Conservation (phyloP, 2,888 invertebrate genomes). For the Dysmachus trigonus region DNA sequence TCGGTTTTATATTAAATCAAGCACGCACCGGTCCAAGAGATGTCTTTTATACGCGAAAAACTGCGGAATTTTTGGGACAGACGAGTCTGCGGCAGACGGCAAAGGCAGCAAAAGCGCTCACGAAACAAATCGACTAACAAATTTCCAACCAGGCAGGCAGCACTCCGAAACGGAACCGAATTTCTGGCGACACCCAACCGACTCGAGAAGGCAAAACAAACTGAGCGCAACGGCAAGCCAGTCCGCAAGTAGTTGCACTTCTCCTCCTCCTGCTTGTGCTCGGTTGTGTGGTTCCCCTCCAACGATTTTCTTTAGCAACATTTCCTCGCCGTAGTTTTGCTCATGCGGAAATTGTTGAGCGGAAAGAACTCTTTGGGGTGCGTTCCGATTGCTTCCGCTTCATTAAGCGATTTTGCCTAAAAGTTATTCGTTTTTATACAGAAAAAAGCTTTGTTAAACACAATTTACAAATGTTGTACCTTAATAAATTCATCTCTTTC, state of each 20-base stretch:
- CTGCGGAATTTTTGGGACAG: neutral
- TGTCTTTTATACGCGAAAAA: neutral
- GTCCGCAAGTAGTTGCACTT: neutral
- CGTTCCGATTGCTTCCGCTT: neutral
- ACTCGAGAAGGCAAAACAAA: conserved; percentile 2
- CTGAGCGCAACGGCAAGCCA: neutral
- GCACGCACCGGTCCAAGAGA: neutral
- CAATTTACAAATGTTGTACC: too few relatives aligned
- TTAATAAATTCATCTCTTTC: too few relatives aligned
- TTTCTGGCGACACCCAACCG: neutral
- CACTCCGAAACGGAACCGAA: neutral
- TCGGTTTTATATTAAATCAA: neutral
- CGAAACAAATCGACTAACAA: neutral
- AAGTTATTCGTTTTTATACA: too few relatives aligned
- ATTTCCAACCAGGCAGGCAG: neutral
- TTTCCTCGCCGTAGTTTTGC: neutral
- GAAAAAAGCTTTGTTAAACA: too few relatives aligned
- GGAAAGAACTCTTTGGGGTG: neutral
- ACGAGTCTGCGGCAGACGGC: neutral
- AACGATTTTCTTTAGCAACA: neutral
- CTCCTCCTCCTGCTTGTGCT: too few relatives aligned
- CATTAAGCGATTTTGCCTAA: too few relatives aligned
- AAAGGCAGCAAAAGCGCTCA: too few relatives aligned
- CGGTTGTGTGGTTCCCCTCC: neutral
- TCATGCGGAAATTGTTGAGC: neutral